phyloP scores from a whole-genome alignment of 1,140 invertebrate genomes.

The Drosophila baimaii region DNA sequence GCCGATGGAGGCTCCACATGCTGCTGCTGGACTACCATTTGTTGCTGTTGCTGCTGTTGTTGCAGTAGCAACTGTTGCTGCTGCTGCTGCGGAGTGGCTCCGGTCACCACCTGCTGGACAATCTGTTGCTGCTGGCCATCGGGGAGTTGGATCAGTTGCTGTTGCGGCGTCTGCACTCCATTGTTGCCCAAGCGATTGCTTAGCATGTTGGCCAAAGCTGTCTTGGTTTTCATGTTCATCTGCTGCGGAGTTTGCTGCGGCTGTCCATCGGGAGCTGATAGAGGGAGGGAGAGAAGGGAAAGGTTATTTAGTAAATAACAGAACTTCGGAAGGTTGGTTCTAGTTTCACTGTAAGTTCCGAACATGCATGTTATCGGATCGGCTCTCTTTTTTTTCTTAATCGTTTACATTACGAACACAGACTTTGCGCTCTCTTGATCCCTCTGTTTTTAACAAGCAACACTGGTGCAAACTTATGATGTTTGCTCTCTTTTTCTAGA shows the following conservation, averaged over 20 bases:
- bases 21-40: slow-evolving; percentile 76
- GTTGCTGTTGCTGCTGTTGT: slow-evolving; percentile 65
- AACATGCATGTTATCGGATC: no score
- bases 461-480: no score
- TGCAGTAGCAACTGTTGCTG: slow-evolving; percentile 57
- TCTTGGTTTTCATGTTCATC: slow-evolving; percentile 96
- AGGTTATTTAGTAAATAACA: no score
- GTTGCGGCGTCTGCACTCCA: slow-evolving; percentile 79
- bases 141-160: slow-evolving; percentile 85
- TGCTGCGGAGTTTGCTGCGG: slow-evolving; percentile 79
- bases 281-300: no score
- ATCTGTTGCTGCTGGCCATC: slow-evolving; percentile 69
- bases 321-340: no score
- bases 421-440: no score
- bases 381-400: no score
- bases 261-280: slow-evolving; percentile 69
- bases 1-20: slow-evolving; percentile 87
- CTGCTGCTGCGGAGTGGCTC: slow-evolving; percentile 57
- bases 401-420: no score
- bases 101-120: slow-evolving; percentile 74
- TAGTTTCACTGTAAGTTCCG: no score
- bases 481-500: no score
- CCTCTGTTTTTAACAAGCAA: no score
- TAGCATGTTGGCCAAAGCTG: slow-evolving; percentile 96
- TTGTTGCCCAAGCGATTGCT: slow-evolving; percentile 92